phyloP scores from a whole-genome alignment of 30 jellyfish, hydroid and myxozoan species.

The Sanderia malayensis region DNA sequence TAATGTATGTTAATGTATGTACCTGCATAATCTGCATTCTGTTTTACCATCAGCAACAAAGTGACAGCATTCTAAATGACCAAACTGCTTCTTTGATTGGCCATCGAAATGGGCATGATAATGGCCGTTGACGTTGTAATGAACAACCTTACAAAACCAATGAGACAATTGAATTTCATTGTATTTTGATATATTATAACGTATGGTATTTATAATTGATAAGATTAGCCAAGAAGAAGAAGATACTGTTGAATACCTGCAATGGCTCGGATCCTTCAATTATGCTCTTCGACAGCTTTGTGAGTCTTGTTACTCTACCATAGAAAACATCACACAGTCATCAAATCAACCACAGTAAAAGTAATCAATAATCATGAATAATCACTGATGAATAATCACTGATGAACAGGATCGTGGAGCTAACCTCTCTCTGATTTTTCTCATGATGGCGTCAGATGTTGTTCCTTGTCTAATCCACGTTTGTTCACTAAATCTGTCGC shows the following conservation, averaged over 20 bases:
- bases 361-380: background rate
- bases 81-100: conserved; percentile 67
- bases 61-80: conserved; percentile 93
- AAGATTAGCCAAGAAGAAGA: background rate
- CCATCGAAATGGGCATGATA: conserved; percentile 99
- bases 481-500: conserved; percentile 75
- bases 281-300: conserved; percentile 75
- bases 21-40: conserved; percentile 98
- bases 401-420: too few species aligned
- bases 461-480: conserved; percentile 84
- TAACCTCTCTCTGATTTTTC: conserved; percentile 81
- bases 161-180: background rate
- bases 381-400: background rate
- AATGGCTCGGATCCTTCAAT: conserved; percentile 86
- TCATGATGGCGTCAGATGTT: conserved; percentile 78
- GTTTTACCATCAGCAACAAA: conserved; percentile 81
- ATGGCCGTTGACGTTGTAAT: conserved; percentile 87
- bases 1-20: too few species aligned
- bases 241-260: conserved; percentile 74
- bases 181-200: too few species aligned
- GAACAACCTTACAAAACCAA: conserved; percentile 64
- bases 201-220: background rate
- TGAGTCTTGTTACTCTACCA: conserved; percentile 65
- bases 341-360: conserved; percentile 27
- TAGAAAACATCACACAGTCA: too few species aligned